Percentiles rank a stretch among this genome's conserved stretches.
Conservation (phyloP, 2,888 invertebrate genomes). For the Nezara viridula region DNA sequence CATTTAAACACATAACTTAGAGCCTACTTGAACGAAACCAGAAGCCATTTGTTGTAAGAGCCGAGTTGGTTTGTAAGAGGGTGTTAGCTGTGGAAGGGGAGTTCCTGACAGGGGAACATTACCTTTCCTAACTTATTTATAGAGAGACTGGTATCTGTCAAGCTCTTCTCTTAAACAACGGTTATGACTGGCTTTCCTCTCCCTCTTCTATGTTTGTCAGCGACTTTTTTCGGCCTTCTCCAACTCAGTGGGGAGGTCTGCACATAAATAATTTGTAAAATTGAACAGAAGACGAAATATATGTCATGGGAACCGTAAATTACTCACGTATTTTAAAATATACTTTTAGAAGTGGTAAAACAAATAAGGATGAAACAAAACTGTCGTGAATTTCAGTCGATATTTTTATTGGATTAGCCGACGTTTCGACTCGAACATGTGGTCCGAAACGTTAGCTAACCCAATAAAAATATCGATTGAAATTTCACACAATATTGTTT, state of each 20-base stretch:
- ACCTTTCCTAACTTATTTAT: neutral
- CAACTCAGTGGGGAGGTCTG: neutral
- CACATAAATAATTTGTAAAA: neutral
- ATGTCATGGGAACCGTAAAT: neutral
- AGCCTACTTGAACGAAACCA: neutral
- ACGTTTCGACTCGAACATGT: too few relatives aligned
- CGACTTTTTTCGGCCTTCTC: neutral
- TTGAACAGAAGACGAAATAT: neutral
- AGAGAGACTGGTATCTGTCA: neutral
- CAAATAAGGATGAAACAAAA: too few relatives aligned
- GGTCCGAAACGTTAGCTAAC: too few relatives aligned
- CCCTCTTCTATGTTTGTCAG: neutral
- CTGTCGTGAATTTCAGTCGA: too few relatives aligned
- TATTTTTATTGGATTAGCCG: too few relatives aligned
- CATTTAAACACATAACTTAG: neutral
- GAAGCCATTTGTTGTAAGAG: neutral
- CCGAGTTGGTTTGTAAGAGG: neutral
- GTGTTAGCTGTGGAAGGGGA: neutral
- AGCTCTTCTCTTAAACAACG: neutral
- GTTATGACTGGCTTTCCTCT: conserved; percentile 8
- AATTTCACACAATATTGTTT: too few relatives aligned
- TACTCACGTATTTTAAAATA: too few relatives aligned
- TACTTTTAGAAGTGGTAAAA: too few relatives aligned
- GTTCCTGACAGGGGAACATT: neutral
- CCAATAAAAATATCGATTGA: too few relatives aligned